These are phyloP conservation scores for Peromyscus eremicus DNA, from an alignment of 2,797 vertebrate genomes.

Conservation along the genomic window DNA sequence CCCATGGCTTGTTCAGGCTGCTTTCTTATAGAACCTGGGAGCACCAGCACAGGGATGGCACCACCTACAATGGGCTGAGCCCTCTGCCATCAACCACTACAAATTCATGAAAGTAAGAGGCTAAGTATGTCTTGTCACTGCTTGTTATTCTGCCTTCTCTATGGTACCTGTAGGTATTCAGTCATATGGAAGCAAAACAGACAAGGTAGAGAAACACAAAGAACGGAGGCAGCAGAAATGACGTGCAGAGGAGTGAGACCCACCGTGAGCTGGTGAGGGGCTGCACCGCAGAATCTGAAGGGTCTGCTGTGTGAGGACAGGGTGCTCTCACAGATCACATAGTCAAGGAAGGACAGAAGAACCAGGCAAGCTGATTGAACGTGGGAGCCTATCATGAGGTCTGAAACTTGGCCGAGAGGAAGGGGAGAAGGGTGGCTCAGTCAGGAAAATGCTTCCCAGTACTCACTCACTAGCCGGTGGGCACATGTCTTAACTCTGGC, in stretches of 20 bases:
- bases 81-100: not conserved
- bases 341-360: not conserved
- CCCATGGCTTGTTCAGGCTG: not conserved
- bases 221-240: not conserved
- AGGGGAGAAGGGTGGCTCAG: not conserved
- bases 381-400: rapidly evolving
- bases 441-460: not conserved
- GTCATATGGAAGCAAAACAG: not conserved
- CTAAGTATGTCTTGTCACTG: not conserved
- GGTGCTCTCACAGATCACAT: not conserved
- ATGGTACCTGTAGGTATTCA: rapidly evolving
- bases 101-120: not conserved
- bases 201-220: not conserved
- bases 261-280: not conserved
- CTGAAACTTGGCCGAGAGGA: not conserved
- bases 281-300: not conserved
- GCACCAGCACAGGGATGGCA: not conserved
- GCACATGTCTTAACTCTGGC: not conserved
- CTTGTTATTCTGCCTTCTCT: not conserved
- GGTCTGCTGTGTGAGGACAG: rapidly evolving
- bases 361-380: not conserved
- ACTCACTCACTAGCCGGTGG: not conserved
- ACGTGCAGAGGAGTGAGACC: not conserved
- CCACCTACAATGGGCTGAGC: not conserved
- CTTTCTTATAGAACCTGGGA: not conserved